Base-by-base conservation (phyloP, 2,113 vertebrate species). In the Odocoileus virginianus region DNA sequence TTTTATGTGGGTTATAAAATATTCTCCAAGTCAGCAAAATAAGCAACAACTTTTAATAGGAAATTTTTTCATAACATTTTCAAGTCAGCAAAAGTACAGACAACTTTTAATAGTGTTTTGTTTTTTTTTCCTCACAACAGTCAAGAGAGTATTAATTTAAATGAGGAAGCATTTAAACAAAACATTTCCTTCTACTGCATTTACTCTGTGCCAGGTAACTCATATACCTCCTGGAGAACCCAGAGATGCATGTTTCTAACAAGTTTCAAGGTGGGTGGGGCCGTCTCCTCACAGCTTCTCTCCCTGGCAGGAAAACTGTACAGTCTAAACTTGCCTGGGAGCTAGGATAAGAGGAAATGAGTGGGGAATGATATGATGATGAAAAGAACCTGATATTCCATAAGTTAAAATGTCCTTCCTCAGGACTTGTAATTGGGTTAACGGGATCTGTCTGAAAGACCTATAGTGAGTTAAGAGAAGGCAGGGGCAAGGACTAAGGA, bases 1-100 rank as follows among this genome's bases (percentile, higher is more conserved):
- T 95, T 96, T 96, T 94, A 97, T 30, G 86, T 79, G 74, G 84
- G 87, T 74, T 94, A 89, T 91, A 92, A 96, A 97, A 94, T 86
- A 94, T 61, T 89, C 87, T 82, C 67, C 47, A 79, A 83, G 94
- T 95, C 91, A 91, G 93, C 82, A 98, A 97, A 97, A 90, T 57
- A 96, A 95, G 82, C 85, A 92, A 87, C 74, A 92, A 76, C 58
- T 85, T 94, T 89, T 95, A 94, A 81, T 57, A 78, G 91, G 64
- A 94, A 36, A 7, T 5, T 61, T 76, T 93, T 96, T 85, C 92
- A 81, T 85, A 82, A 61, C 78, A 92, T 88, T 95, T 96, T 97
- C 88, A 97, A 97, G 81, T 96, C 91, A 79, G 78, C 61, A 61
- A 67, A 97, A 97, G 86, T 81, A 93, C 50, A 71, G 94, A 91